Evolutionary conservation across 2,113 vertebrate species (phyloP), one percentile per base, ranked within the genome.

Genomic region (Hyaena hyaena): DNA sequence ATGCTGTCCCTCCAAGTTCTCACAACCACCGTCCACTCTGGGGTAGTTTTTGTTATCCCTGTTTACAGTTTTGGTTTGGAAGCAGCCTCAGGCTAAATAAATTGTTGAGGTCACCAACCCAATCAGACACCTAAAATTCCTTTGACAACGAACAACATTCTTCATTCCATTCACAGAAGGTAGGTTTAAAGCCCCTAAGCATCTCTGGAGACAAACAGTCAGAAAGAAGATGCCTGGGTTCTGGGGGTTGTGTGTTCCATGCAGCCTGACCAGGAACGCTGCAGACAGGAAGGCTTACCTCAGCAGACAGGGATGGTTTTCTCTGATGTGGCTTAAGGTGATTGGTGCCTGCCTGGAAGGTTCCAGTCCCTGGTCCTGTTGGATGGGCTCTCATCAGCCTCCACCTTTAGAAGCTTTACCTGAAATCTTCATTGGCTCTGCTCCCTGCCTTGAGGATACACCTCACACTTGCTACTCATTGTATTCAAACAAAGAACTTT

Each of bases 81-180:
- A 96, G 91, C 1, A 4, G 39, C 43, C 68, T 92, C 35, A 92
- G 28, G 63, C 35, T 87, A 76, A 61, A 53, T 68, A 95, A 97
- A 53, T 86, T 28, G 43, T 74, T n/a, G 33, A 69, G 43, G 50
- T 80, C 66, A 76, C 43, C 10, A 39, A 26, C 39, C 14, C 76
- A 35, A 84, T 80, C 58, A 24, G 76, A 81, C 65, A 45, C 43
- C 43, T n/a, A n/a, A 68, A 43, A 65, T 53, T 76, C n/a, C 74
- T 87, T 73, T 93, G 65, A 69, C 21, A 58, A 24, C 73, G 33
- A 87, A 88, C 33, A 43, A 63, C 89, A 4, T 33, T 84, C 33
- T 55, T 90, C 33, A 19, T 85, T 84, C 43, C 24, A 84, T 3
- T 73, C 48, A 45, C 2, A 61, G 48, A 92, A 71, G 24, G 2